phyloP scores from a whole-genome alignment of 30 jellyfish, hydroid and myxozoan species.

The Hydra vulgaris region DNA sequence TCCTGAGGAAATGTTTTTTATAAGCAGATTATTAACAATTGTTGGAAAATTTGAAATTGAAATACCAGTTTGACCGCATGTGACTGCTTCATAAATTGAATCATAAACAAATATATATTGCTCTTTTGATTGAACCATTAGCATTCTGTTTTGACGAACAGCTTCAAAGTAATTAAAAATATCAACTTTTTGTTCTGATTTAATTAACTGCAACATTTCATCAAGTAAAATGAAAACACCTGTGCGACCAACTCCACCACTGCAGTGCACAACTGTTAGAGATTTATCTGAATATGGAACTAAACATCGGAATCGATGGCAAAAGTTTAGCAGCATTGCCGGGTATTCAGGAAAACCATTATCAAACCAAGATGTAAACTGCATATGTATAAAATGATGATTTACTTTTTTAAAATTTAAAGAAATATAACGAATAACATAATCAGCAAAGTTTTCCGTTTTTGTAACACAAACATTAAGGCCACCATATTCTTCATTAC shows the following conservation, averaged over 20 bases:
- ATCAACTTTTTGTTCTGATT: slow-evolving; percentile 45
- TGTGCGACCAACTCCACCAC: slow-evolving; percentile 97
- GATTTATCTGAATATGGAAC: slow-evolving; percentile 41
- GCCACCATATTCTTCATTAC: slow-evolving; percentile 59
- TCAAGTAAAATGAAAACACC: slow-evolving; percentile 74
- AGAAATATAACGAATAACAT: slow-evolving; percentile 43
- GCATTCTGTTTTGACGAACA: slow-evolving; percentile 64
- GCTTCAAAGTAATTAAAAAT: slow-evolving; percentile 80
- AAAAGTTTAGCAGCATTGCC: slow-evolving; percentile 58
- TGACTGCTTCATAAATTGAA: slow-evolving; percentile 17
- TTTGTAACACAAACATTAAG: slow-evolving; percentile 45
- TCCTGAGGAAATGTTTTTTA: not conserved
- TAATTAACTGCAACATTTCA: slow-evolving; percentile 49
- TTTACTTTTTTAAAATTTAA: not conserved
- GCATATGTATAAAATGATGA: slow-evolving; percentile 34
- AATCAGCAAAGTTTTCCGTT: slow-evolving; percentile 71
- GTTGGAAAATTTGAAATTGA: not conserved
- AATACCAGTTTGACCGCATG: slow-evolving; percentile 21
- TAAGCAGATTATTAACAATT: not conserved
- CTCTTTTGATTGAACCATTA: slow-evolving; percentile 74
- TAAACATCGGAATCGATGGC: slow-evolving; percentile 64
- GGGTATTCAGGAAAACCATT: slow-evolving; percentile 91
- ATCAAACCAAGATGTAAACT: slow-evolving; percentile 95
- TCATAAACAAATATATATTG: slow-evolving; percentile 24
- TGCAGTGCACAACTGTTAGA: slow-evolving; percentile 84